Evolutionary conservation across 1,140 invertebrate genomes (phyloP), one percentile per base, ranked within the genome.

Genomic region (Zaprionus ornatus): DNA sequence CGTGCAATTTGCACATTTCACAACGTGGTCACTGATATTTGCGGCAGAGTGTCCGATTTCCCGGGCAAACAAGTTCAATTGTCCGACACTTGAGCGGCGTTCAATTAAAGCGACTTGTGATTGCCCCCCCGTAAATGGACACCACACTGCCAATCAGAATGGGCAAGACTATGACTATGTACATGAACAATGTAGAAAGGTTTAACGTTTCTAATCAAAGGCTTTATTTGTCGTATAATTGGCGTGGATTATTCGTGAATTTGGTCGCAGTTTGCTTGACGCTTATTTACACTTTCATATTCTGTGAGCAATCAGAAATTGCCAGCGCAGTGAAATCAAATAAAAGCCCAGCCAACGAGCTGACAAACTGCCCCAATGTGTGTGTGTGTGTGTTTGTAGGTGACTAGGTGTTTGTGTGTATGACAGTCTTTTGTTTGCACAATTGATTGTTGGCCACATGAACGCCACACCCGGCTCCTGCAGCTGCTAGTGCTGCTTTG

Each of bases 381-480:
- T 40, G 37, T 40, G 13, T 3, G 37, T 15, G 35, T 32, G 9
- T 32, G 35, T 37, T 37, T 37, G 13, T 10, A 0, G 9, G 29
- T 32, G 29, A 32, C 9, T 32, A 32, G 29, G 29, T 57, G 55
- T 50, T 52, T 71, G 57, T 65, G 62, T 42, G 60, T 71, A 64
- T 48, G 64, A 48, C 17, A 61, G 61, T 32, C 64, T 60, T 77
- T 86, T 82, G 80, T 87, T 86, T 87, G 82, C 72, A 63, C 83
- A 87, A 82, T 82, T 87, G 83, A 87, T 87, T 87, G 83, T 66
- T 71, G 60, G 68, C 60, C 68, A 66, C 63, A 69, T 80, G 19
- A 72, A 63, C 60, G 50, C 60, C 71, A 68, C 54, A 68, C 10
- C 59, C 59, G 37, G 42, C 25, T 50, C 27, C 77, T 17, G 7